Evolutionary conservation across 2,888 invertebrate species (phyloP).

Genomic region (Tholera decimalis): DNA sequence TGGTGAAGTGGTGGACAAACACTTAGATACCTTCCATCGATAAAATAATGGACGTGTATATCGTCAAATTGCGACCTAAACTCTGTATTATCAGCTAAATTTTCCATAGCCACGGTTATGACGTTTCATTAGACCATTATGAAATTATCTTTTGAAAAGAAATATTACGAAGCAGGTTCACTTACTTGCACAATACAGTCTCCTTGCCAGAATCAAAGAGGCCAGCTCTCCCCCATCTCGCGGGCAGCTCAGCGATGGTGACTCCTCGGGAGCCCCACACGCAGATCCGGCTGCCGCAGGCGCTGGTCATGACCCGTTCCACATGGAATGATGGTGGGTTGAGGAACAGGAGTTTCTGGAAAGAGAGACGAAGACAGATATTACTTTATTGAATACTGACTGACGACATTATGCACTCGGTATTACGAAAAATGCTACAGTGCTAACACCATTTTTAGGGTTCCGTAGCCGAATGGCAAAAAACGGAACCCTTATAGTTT

Average conservation of each 20-base stretch:
- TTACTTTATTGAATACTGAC: not conserved
- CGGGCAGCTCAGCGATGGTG: conserved; percentile 93
- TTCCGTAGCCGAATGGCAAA: too few species aligned
- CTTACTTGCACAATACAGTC: conserved; percentile 94
- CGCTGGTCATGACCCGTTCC: conserved; percentile 92
- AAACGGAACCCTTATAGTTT: too few species aligned
- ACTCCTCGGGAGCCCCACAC: conserved; percentile 94
- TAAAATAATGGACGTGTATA: too few species aligned
- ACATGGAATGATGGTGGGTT: conserved; percentile 94
- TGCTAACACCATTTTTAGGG: too few species aligned
- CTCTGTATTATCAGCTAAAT: too few species aligned
- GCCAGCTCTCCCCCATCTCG: conserved; percentile 93
- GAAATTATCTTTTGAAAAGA: not conserved
- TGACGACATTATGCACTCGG: too few species aligned
- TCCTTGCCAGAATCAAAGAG: conserved; percentile 93
- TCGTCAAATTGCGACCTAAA: too few species aligned
- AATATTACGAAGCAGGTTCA: conserved; percentile 44
- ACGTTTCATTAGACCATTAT: not conserved
- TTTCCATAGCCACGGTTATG: not conserved
- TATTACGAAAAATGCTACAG: too few species aligned
- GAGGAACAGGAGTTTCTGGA: conserved; percentile 93
- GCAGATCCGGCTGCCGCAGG: conserved; percentile 93
- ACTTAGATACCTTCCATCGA: too few species aligned
- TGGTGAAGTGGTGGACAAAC: too few species aligned
- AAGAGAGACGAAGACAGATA: not conserved